phyloP scores from a whole-genome alignment of 2,113 vertebrate species.

The Condylura cristata region DNA sequence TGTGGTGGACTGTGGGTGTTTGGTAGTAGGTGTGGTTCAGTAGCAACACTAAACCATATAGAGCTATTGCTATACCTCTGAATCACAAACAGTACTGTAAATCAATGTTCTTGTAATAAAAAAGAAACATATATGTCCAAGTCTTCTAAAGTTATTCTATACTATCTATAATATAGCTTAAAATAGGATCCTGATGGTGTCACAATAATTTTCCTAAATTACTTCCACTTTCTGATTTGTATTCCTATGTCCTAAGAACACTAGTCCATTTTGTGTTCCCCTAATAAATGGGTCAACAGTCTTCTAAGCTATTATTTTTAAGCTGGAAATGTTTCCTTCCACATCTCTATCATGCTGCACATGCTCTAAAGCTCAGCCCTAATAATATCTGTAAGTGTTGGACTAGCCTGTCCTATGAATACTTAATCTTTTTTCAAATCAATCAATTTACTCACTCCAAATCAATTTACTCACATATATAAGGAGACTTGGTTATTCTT shows the following conservation, averaged over 20 bases:
- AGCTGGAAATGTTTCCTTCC: neutral
- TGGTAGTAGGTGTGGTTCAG: too few species aligned
- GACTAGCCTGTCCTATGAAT: neutral
- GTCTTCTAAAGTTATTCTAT: neutral
- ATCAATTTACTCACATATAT: neutral
- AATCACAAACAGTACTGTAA: too few species aligned
- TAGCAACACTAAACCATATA: too few species aligned
- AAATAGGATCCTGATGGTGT: neutral
- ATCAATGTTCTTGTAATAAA: too few species aligned
- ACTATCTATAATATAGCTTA: neutral
- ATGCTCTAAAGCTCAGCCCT: neutral
- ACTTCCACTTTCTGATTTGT: neutral
- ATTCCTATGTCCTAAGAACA: neutral
- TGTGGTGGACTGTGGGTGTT: too few species aligned
- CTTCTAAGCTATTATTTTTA: neutral
- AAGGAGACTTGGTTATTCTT: neutral
- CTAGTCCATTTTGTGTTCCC: neutral
- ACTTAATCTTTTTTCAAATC: neutral
- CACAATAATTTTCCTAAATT: neutral
- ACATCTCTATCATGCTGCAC: neutral
- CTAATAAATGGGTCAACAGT: neutral
- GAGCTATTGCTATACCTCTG: too few species aligned
- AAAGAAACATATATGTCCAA: neutral
- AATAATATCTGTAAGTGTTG: neutral
- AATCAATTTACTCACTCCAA: too few species aligned